phyloP scores from a whole-genome alignment of 2,113 vertebrate species.

The Antennarius striatus region DNA sequence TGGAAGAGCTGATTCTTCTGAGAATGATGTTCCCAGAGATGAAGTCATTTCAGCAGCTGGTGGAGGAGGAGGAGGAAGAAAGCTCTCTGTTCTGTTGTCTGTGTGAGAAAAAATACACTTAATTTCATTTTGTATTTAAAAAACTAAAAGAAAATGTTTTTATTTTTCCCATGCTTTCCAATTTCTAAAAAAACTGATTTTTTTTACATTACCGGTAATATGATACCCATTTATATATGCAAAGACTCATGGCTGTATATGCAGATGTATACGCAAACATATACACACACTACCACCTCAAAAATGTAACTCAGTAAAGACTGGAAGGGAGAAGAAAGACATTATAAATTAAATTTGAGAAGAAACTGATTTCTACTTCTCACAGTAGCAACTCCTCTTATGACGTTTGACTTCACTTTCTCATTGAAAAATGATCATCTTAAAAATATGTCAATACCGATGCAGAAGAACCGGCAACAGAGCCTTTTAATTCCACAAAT shows the following conservation, averaged over 20 bases:
- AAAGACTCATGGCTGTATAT: too few relatives aligned
- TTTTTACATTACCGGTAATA: not conserved
- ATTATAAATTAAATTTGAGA: too few relatives aligned
- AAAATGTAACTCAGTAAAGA: too few relatives aligned
- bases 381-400: not conserved
- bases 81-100: constrained; percentile 37
- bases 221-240: not conserved
- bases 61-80: constrained; percentile 49
- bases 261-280: not conserved
- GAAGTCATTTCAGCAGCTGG: constrained; percentile 44
- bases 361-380: not conserved
- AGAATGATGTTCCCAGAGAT: not conserved
- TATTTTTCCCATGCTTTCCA: not conserved
- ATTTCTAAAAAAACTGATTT: not conserved
- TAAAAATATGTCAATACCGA: too few relatives aligned
- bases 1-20: constrained; percentile 50
- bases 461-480: too few relatives aligned
- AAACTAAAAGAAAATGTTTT: too few relatives aligned
- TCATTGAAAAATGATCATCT: too few relatives aligned
- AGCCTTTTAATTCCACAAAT: not conserved
- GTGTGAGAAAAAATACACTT: not conserved
- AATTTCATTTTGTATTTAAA: not conserved
- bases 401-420: too few relatives aligned
- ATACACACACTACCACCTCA: too few relatives aligned
- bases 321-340: too few relatives aligned